Conservation (phyloP, 2,888 invertebrate species). For the Amphipyra berbera region DNA sequence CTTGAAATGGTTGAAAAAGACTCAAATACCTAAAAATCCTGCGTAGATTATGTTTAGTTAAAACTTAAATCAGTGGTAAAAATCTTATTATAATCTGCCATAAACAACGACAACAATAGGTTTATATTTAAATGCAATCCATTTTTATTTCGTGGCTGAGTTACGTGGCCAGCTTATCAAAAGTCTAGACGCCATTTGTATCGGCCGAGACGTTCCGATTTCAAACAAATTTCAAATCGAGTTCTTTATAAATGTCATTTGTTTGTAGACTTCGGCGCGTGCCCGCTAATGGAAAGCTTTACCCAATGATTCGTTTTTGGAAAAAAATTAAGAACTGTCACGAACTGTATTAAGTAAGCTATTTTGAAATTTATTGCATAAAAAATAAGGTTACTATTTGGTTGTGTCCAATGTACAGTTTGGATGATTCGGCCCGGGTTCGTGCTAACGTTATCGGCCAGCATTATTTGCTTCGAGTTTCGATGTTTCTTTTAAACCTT, state of each 20-base stretch:
- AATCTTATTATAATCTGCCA: not conserved
- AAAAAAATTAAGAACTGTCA: slow-evolving; percentile 77
- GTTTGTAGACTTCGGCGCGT: slow-evolving; percentile 85
- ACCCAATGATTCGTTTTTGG: slow-evolving; percentile 76
- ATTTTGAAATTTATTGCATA: slow-evolving; percentile 45
- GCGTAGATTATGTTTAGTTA: too few relatives aligned
- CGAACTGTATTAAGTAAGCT: slow-evolving; percentile 56
- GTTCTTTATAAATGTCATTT: slow-evolving; percentile 86
- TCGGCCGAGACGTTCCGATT: slow-evolving; percentile 80
- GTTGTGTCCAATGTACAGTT: slow-evolving; percentile 45
- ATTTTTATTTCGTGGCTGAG: slow-evolving; percentile 47
- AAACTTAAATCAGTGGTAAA: too few relatives aligned
- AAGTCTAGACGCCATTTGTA: slow-evolving; percentile 87
- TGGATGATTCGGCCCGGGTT: slow-evolving; percentile 63
- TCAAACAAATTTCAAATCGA: slow-evolving; percentile 83
- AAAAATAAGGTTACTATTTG: slow-evolving; percentile 58
- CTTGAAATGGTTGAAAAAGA: too few relatives aligned
- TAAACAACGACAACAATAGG: slow-evolving; percentile 28
- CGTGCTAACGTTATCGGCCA: slow-evolving; percentile 81
- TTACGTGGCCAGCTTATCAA: slow-evolving; percentile 69
- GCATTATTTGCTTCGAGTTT: slow-evolving; percentile 81
- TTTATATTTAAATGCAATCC: slow-evolving; percentile 35
- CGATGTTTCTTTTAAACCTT: slow-evolving; percentile 81
- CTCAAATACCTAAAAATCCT: too few relatives aligned
- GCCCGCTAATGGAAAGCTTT: slow-evolving; percentile 87